Base-by-base conservation (phyloP, 2,113 vertebrate genomes). In the Chloropsis cyanopogon region DNA sequence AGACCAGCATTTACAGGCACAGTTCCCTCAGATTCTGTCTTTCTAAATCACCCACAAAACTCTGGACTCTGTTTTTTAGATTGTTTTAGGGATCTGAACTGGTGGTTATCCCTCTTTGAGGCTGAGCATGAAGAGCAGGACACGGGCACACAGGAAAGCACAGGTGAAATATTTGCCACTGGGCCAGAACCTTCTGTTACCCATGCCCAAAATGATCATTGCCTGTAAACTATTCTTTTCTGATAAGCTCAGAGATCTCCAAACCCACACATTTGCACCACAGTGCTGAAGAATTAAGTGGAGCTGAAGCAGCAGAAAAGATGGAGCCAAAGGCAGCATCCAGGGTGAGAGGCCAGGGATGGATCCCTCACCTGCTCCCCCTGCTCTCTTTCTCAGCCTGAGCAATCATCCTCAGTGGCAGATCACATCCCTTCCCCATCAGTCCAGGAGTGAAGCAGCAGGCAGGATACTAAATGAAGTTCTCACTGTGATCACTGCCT, bases 61-160 rank as follows among this genome's bases (percentile, higher is more conserved):
- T 31, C 66, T 75, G 29, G 18, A 13, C 9, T 59, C n/a, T 4
- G 42, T 12, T 21, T 66, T 49, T 53, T 13, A 33, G 17, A 4
- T 24, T 23, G 26, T 92, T 92, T 69, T 8, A 97, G 98, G 96
- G 90, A 96, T 97, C 73, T 97, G 91, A 87, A 89, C 94, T 72
- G 98, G 97, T 71, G 96, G 69, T 70, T 97, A 97, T 47, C 94
- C 86, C 95, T 98, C 47, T 98, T 97, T 92, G 98, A 98, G 93
- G 97, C 96, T 17, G 97, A 98, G 86, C 95, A 86, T 5, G 97
- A 98, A 59, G 98, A 98, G 49, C 97, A 98, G 4, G 87, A 95
- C 17, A 96, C 72, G 82, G 49, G 15, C 82, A 57, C n/a, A n/a
- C 97, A 66, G 97, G 96, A 79, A 97, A 96, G 85, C 93, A 10